Base-by-base conservation (phyloP, 2,113 vertebrate species). In the Archocentrus centrarchus region DNA sequence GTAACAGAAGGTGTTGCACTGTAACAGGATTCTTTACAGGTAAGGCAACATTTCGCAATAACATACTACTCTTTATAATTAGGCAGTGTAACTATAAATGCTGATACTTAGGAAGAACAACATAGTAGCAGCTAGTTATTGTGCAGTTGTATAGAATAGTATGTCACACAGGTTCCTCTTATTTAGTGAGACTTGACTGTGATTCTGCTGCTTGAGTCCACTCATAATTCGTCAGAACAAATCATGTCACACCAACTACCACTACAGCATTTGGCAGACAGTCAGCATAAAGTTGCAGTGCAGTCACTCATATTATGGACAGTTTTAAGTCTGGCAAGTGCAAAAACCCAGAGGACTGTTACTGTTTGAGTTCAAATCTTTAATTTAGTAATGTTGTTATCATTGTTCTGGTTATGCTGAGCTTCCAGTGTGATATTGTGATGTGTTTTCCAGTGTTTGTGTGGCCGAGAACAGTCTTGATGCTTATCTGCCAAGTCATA, bases 121-220 rank as follows among this genome's bases (percentile, higher is more conserved):
- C 32, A 73, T 73, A 55, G 11, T n/a, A 55, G 47, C 44, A 0
- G 68, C 27, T 0, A n/a, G 50, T 27, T n/a, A 53, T 11, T 73
- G 27, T 55, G 32, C 47, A 73, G 41, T 55, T 73, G 47, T 73
- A 73, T 13, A 32, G 68, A 11, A 7, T 18, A 53, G 6, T 53
- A 50, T 17, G 15, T 5, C 6, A 17, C 47, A 53, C 5, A 32
- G 68, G 55, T 50, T 55, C 27, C 30, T 70, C 44, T 20, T 70
- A 50, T 70, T 70, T 70, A 50, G 44, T 70, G 66, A 70, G 66
- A 10, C 66, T 70, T 70, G 24, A 53, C 24, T 44, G 44, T 70
- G 17, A 13, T 50, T 53, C 66, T 47, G 50, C 44, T 70, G 66
- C 66, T 32, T 70, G 44, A 50, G 24, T 18, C 44, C 24, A 50